phyloP scores from a whole-genome alignment of 2,888 invertebrate genomes.

The Mayetiola destructor region DNA sequence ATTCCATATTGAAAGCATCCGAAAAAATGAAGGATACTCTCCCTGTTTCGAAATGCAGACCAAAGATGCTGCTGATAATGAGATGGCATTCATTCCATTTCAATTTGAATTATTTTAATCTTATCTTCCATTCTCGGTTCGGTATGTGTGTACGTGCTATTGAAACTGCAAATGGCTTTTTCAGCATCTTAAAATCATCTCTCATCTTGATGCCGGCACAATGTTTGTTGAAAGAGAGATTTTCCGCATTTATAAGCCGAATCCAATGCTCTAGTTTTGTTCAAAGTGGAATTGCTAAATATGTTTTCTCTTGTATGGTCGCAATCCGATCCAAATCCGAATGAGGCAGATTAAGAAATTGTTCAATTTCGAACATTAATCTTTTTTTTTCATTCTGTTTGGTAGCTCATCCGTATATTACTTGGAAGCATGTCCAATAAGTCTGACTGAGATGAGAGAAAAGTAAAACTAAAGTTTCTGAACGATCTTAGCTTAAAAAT shows the following conservation, averaged over 20 bases:
- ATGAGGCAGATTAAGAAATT: slow-evolving; percentile 1
- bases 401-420: neutral
- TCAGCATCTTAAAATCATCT: neutral
- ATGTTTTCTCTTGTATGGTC: no score
- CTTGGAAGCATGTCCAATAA: neutral
- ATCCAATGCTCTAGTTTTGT: no score
- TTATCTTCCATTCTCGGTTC: no score
- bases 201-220: neutral
- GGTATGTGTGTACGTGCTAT: no score
- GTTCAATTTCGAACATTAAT: slow-evolving; percentile 6
- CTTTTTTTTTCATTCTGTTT: neutral
- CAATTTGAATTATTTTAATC: slow-evolving; percentile 6
- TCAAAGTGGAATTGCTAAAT: no score
- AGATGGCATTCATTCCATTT: slow-evolving; percentile 7
- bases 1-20: neutral
- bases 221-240: neutral
- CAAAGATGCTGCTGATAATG: slow-evolving; percentile 10
- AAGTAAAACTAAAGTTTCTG: no score
- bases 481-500: no score
- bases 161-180: slow-evolving; percentile 1
- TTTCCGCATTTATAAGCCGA: no score
- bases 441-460: no score
- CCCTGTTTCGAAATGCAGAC: neutral
- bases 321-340: no score
- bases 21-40: neutral